Conservation (phyloP, 2,888 invertebrate species). For the Biston stratarius region DNA sequence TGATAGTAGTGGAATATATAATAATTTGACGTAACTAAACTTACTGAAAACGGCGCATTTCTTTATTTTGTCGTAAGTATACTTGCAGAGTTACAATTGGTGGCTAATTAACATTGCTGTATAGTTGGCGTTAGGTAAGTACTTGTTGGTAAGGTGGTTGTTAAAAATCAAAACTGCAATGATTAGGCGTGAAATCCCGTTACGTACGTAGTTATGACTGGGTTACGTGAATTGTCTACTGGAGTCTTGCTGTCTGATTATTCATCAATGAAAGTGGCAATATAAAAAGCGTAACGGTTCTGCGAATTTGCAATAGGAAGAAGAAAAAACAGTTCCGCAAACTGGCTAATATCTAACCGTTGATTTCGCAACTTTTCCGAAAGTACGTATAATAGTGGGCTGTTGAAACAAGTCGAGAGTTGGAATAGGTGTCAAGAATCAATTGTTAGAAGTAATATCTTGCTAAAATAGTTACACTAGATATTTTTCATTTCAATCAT, state of each 20-base stretch:
- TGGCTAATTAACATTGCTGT: neutral
- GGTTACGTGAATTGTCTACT: conserved; percentile 17
- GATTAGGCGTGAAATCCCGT: neutral
- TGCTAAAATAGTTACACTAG: too few species aligned
- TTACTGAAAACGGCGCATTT: too few species aligned
- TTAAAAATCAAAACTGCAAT: neutral
- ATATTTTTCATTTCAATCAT: too few species aligned
- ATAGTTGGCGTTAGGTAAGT: neutral
- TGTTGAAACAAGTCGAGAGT: conserved; percentile 3
- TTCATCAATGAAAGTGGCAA: conserved; percentile 34
- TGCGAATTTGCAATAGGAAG: conserved; percentile 32
- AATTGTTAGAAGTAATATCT: too few species aligned
- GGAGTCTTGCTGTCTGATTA: conserved; percentile 20
- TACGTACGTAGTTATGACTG: conserved; percentile 5
- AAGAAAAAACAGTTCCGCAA: conserved; percentile 33
- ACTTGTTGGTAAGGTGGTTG: neutral
- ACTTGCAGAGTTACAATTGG: too few species aligned
- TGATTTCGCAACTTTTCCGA: conserved; percentile 33
- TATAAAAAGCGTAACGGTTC: conserved; percentile 36
- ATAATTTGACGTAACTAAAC: too few species aligned
- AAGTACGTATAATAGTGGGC: conserved; percentile 20
- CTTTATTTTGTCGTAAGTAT: too few species aligned
- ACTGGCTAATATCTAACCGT: conserved; percentile 27
- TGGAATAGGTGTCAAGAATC: too few species aligned
- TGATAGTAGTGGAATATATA: too few species aligned